A percentile compares a stretch with the other conserved stretches of the same genome.
These are phyloP conservation scores for Troglohyphantes excavatus DNA, from an alignment of 2,888 invertebrate species.

Conservation along the genomic window DNA sequence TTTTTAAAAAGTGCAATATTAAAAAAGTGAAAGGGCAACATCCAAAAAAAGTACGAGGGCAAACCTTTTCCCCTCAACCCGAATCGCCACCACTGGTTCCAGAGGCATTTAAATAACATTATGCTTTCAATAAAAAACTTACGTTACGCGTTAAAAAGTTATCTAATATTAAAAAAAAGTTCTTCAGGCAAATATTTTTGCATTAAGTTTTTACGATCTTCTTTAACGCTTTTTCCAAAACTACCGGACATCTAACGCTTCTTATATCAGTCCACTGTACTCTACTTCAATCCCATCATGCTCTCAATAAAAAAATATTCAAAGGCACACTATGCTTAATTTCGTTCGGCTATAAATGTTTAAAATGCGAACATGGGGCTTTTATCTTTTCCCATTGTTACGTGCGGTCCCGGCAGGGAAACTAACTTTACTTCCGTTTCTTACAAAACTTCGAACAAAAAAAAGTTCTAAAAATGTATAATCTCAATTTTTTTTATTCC, in stretches of 20 bases:
- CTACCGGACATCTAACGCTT: neutral
- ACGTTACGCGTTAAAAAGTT: no score
- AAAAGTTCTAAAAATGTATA: neutral
- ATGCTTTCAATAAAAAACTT: no score
- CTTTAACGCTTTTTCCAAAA: neutral
- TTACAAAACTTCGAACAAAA: constrained; percentile 27
- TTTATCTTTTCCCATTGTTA: constrained; percentile 40
- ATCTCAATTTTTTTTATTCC: constrained; percentile 27
- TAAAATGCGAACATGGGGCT: constrained; percentile 29
- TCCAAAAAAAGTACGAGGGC: no score
- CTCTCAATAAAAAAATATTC: neutral
- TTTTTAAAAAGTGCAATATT: no score
- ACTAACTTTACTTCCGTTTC: constrained; percentile 33
- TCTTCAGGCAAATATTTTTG: no score
- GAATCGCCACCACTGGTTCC: no score
- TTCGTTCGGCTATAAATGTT: constrained; percentile 20
- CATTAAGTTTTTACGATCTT: no score
- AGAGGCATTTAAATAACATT: no score
- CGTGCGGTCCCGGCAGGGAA: constrained; percentile 5
- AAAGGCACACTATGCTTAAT: neutral
- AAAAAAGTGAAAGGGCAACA: no score
- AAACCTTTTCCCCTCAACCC: no score
- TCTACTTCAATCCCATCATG: neutral
- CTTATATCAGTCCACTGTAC: neutral
- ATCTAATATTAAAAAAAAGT: no score